A percentile compares a stretch with the other conserved stretches of the same genome.
Evolutionary conservation across 2,888 invertebrate genomes (phyloP).

Genomic region (Molorchus minor): DNA sequence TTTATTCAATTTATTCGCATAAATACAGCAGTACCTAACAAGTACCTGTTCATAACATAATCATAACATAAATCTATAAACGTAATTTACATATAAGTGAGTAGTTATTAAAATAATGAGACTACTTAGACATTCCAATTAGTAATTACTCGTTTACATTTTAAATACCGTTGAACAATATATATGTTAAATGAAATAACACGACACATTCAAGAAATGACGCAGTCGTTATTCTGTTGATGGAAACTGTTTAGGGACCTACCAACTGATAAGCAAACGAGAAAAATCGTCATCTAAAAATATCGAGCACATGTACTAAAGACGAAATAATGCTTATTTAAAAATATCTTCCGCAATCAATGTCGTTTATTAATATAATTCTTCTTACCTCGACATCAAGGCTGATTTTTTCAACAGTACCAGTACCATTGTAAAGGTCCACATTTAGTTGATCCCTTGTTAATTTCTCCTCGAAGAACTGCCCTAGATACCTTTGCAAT

Average conservation of each 20-base stretch:
- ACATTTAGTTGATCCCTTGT: constrained; percentile 92
- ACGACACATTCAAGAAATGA: constrained; percentile 4
- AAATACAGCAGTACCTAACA: background rate
- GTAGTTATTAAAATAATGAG: background rate
- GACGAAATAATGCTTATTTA: background rate
- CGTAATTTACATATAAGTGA: background rate
- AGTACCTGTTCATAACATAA: background rate
- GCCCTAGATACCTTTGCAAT: constrained; percentile 91
- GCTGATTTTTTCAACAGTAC: constrained; percentile 86
- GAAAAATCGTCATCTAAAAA: background rate
- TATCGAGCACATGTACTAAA: background rate
- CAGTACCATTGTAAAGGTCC: constrained; percentile 92
- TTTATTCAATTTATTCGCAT: too few species aligned
- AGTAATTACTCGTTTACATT: background rate
- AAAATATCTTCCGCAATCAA: background rate
- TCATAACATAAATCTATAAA: background rate
- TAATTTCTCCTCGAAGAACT: constrained; percentile 91
- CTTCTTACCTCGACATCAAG: constrained; percentile 87
- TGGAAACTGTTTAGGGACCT: too few species aligned
- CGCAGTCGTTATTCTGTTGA: background rate
- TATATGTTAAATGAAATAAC: background rate
- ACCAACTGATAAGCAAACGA: background rate
- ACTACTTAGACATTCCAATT: background rate
- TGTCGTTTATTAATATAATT: constrained; percentile 9
- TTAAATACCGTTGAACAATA: background rate